Base-by-base conservation (phyloP, 2,888 invertebrate genomes). In the Monochamus alternatus region DNA sequence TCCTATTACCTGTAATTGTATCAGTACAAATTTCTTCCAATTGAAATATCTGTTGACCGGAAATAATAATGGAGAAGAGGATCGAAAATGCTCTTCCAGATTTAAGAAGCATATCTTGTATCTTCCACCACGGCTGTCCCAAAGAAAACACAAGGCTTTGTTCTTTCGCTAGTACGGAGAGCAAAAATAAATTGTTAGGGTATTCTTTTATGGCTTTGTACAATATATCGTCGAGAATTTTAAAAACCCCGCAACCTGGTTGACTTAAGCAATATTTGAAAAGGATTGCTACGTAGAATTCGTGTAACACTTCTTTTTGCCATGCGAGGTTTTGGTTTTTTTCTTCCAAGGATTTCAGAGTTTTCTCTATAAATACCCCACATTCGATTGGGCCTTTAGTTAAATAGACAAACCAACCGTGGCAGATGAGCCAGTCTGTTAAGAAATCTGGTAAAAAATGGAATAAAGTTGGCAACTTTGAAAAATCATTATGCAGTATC, bases 141-240 rank as follows among this genome's bases (percentile, higher is more conserved):
- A 87, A 82, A 3, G 89, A 85, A 67, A 85, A 89, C 51, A 89
- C 83, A 8, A 86, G 60, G 51, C 80, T 84, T 69, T 91, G 91
- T 71, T 90, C 86, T 74, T 89, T 89, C n/a, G 90, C 89, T 74
- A 90, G 85, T 22, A 90, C 87, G 47, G 91, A 90, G 38, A 93
- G 85, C 8, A 93, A 84, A 75, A 89, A 90, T 68, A 92, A 87
- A 87, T 94, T 94, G 76, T 92, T 90, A 0, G 93, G 92, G 85
- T 90, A 93, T 44, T 88, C 88, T 7, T 85, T 82, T 1, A 92
- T 84, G 0, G 90, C 90, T 43, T 86, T 84, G 58, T 84, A 82
- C 44, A 91, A 81, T 30, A 88, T 88, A 38, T 88, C 86, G 73
- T 89, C 88, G 30, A 91, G 81, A 4, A 89, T 80, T n/a, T 86